phyloP scores from a whole-genome alignment of 2,797 vertebrate genomes.

The Gymnothorax reevesii region DNA sequence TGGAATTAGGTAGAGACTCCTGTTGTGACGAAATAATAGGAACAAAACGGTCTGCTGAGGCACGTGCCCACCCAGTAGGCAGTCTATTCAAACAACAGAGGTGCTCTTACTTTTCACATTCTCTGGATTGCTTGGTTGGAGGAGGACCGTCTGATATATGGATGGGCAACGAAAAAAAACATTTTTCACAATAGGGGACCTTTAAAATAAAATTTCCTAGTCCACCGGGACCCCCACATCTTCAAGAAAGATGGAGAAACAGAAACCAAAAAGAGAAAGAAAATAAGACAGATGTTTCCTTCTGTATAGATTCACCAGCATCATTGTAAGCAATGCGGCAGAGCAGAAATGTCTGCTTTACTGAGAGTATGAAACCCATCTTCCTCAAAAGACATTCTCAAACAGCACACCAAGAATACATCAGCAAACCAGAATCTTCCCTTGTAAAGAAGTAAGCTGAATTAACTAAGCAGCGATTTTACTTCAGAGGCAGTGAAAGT shows the following conservation, averaged over 20 bases:
- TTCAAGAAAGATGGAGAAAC: constrained; percentile 11
- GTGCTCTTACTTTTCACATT: too few relatives aligned
- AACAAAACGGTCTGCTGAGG: too few relatives aligned
- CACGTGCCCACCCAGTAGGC: too few relatives aligned
- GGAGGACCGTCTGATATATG: too few relatives aligned
- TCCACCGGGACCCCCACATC: not conserved
- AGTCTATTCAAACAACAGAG: too few relatives aligned
- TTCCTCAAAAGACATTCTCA: constrained; percentile 26
- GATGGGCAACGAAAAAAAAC: too few relatives aligned
- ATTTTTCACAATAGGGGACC: too few relatives aligned
- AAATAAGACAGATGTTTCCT: constrained; percentile 22
- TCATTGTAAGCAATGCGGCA: constrained; percentile 15
- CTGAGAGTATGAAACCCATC: constrained; percentile 29
- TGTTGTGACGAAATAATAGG: too few relatives aligned
- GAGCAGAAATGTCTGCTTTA: constrained; percentile 25
- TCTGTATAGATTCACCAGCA: constrained; percentile 20
- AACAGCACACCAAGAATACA: constrained; percentile 20
- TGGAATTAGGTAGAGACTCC: too few relatives aligned
- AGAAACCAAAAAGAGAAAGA: not conserved
- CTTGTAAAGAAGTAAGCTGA: constrained; percentile 8
- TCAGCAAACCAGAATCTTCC: not conserved
- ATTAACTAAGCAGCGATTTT: constrained; percentile 7
- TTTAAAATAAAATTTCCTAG: not conserved
- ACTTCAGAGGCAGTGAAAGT: constrained; percentile 15
- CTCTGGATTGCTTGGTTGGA: too few relatives aligned